Conservation (phyloP, 1,140 invertebrate species). For the Muscidifurax raptorellus region DNA sequence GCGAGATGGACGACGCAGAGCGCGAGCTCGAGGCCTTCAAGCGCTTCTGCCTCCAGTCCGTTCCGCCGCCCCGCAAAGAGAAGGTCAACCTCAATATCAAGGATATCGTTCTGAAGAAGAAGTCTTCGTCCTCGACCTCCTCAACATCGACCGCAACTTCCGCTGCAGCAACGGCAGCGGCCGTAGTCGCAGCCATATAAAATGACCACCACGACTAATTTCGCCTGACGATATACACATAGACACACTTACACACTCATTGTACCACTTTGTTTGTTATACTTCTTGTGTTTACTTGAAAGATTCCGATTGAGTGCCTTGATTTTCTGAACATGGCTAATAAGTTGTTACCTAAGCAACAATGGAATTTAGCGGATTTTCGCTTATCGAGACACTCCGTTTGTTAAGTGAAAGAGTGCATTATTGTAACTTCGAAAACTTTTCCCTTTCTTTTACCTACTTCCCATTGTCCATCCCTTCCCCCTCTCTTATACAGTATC, state of each 20-base stretch:
- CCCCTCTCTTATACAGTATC: not conserved
- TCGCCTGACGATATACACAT: not conserved
- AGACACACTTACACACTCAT: slow-evolving; percentile 35
- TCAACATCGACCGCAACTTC: slow-evolving; percentile 60
- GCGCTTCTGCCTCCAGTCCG: slow-evolving; percentile 84
- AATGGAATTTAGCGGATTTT: not conserved
- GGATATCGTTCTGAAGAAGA: slow-evolving; percentile 83
- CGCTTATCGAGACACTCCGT: too few relatives aligned
- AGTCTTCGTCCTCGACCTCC: slow-evolving; percentile 67
- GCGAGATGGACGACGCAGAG: slow-evolving; percentile 85
- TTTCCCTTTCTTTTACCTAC: too few relatives aligned
- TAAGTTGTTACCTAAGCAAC: not conserved
- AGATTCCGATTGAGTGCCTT: not conserved
- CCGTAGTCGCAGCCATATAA: slow-evolving; percentile 61
- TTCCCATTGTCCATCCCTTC: not conserved
- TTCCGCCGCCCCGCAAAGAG: slow-evolving; percentile 81
- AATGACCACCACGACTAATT: slow-evolving; percentile 28
- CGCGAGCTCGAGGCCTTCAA: slow-evolving; percentile 87
- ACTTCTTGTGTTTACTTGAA: not conserved
- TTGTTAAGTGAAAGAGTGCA: too few relatives aligned
- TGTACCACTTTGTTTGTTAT: not conserved
- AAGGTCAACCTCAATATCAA: slow-evolving; percentile 85
- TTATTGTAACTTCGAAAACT: too few relatives aligned
- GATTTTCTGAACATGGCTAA: not conserved
- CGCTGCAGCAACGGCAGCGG: slow-evolving; percentile 9